A percentile compares a stretch with the other conserved stretches of the same genome.
Conservation (phyloP, 2,797 vertebrate species). For the Echeneis naucrates region DNA sequence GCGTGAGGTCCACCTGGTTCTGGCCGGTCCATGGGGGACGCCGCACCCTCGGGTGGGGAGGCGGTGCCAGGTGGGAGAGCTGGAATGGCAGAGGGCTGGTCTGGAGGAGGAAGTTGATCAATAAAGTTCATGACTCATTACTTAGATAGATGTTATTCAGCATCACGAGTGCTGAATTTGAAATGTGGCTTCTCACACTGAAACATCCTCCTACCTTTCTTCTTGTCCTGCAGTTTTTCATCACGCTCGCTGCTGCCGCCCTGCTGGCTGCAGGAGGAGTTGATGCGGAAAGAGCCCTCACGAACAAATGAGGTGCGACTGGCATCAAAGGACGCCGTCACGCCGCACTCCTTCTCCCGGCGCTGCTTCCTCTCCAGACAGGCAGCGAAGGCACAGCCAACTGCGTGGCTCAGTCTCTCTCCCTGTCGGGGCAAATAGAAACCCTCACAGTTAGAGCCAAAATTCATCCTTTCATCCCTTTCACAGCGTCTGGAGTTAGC, state of each 20-base stretch:
- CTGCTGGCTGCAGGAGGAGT: constrained; percentile 82
- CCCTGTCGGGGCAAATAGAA: constrained; percentile 77
- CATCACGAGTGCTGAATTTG: neutral
- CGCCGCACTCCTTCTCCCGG: constrained; percentile 93
- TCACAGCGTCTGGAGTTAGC: neutral
- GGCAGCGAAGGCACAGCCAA: constrained; percentile 93
- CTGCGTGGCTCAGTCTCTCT: constrained; percentile 92
- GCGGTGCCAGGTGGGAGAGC: constrained; percentile 82
- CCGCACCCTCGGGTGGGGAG: constrained; percentile 89
- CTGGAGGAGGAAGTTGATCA: constrained; percentile 53
- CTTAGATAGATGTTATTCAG: neutral
- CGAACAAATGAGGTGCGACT: constrained; percentile 92
- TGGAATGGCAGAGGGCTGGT: constrained; percentile 71
- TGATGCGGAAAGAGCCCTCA: constrained; percentile 91
- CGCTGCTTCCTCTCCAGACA: constrained; percentile 94
- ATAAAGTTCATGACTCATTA: neutral
- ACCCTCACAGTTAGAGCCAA: neutral
- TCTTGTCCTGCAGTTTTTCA: constrained; percentile 87
- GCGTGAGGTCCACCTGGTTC: constrained; percentile 88
- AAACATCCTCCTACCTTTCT: constrained; percentile 85
- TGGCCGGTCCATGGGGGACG: constrained; percentile 86
- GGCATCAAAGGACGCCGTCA: constrained; percentile 92
- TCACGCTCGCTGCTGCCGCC: constrained; percentile 80
- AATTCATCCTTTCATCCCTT: neutral
- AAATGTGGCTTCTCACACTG: neutral